phyloP scores from a whole-genome alignment of 2,888 invertebrate species.

The Globia sparganii region DNA sequence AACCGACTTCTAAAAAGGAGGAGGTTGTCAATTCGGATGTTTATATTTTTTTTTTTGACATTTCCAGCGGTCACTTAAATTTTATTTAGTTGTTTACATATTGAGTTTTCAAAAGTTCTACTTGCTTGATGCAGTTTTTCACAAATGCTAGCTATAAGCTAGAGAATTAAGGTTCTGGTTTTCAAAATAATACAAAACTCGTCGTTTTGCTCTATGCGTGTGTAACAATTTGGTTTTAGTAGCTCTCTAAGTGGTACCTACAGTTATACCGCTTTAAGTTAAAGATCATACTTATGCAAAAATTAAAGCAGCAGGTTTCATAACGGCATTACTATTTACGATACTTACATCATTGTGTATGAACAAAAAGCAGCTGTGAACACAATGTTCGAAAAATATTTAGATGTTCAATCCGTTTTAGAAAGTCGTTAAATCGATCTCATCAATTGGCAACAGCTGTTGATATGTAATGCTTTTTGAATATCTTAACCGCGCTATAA shows the following conservation, averaged over 20 bases:
- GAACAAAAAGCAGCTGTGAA: constrained; percentile 44
- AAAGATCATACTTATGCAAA: constrained; percentile 47
- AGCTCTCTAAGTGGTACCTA: constrained; percentile 29
- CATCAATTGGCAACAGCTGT: constrained; percentile 61
- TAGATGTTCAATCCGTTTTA: constrained; percentile 53
- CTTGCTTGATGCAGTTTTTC: background rate
- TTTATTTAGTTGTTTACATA: no score
- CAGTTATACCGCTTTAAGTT: constrained; percentile 36
- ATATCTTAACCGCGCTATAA: constrained; percentile 55
- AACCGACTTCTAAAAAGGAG: no score
- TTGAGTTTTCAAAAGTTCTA: background rate
- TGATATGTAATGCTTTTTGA: constrained; percentile 42
- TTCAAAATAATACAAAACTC: constrained; percentile 18
- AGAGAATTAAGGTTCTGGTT: background rate
- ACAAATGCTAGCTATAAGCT: background rate
- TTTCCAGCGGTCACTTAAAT: no score
- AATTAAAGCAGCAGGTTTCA: constrained; percentile 22
- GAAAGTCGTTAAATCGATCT: constrained; percentile 62
- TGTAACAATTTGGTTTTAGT: constrained; percentile 46
- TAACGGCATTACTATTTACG: constrained; percentile 50
- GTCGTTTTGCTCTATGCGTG: constrained; percentile 18
- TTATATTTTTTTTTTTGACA: no score
- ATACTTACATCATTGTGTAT: constrained; percentile 28
- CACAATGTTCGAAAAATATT: constrained; percentile 45
- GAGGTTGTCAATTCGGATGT: no score